Percentiles rank a stretch among this genome's conserved stretches.
Evolutionary conservation across 1,140 invertebrate genomes (phyloP).

Genomic region (Gonatopus flavifemur): DNA sequence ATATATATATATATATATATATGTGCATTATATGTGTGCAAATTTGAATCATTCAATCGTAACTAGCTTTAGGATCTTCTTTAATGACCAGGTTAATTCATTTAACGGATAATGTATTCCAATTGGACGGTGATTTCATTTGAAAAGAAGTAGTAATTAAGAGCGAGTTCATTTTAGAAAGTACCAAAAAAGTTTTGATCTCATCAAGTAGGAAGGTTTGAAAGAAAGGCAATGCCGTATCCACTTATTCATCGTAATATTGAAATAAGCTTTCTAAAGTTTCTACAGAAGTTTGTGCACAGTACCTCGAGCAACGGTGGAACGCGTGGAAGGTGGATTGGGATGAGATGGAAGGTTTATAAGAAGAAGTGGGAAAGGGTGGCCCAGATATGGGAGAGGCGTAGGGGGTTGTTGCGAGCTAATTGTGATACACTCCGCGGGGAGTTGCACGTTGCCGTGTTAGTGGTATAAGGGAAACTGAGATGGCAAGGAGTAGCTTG

Average conservation of each 20-base stretch:
- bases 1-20: background rate
- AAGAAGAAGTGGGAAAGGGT: conserved; percentile 9
- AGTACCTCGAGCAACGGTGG: conserved; percentile 16
- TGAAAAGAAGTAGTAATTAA: too few species aligned
- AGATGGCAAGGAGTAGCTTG: background rate
- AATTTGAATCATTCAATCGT: background rate
- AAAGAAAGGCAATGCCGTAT: too few species aligned
- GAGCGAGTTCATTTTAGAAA: too few species aligned
- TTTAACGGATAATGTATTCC: too few species aligned
- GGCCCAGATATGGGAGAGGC: conserved; percentile 16
- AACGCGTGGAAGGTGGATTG: conserved; percentile 16
- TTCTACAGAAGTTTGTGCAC: conserved; percentile 23
- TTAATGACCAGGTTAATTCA: background rate
- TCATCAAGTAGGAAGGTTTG: too few species aligned
- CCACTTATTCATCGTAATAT: conserved; percentile 38
- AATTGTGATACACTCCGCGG: conserved; percentile 54
- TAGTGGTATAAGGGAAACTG: conserved; percentile 16
- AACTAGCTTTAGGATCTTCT: conserved; percentile 4
- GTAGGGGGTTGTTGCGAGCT: conserved; percentile 29
- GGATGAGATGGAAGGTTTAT: conserved; percentile 22
- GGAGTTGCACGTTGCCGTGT: conserved; percentile 33
- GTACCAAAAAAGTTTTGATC: too few species aligned
- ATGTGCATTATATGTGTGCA: conserved; percentile 8
- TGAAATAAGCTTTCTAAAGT: conserved; percentile 39
- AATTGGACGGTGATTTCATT: too few species aligned